Evolutionary conservation across 2,113 vertebrate species (phyloP).

Genomic region (Dryoscopus gambensis): DNA sequence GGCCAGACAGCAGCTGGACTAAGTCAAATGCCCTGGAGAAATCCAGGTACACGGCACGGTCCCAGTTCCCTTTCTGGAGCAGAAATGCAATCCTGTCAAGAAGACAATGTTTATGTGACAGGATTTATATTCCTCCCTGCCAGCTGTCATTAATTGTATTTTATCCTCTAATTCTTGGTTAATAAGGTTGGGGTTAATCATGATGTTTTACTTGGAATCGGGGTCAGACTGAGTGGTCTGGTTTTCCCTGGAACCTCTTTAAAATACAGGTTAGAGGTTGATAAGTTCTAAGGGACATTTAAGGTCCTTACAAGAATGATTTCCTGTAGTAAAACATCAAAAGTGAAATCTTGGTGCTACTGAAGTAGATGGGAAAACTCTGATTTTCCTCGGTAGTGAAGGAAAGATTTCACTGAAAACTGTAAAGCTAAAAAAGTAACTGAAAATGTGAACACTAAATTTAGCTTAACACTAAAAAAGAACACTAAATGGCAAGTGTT

Average conservation of each 20-base stretch:
- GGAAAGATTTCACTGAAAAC: background rate
- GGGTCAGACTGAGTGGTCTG: background rate
- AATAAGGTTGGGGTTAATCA: background rate
- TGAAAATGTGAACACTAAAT: background rate
- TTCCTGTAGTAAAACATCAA: background rate
- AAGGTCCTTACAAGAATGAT: background rate
- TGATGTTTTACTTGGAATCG: background rate
- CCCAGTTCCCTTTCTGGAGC: background rate
- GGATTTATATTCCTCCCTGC: background rate
- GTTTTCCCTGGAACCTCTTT: background rate
- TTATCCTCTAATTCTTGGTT: background rate
- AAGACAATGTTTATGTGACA: background rate
- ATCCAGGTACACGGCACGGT: background rate
- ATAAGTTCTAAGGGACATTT: background rate
- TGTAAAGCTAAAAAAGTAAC: background rate
- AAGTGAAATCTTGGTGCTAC: background rate
- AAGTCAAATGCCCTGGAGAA: background rate
- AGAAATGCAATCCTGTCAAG: background rate
- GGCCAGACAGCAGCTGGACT: background rate
- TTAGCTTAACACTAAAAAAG: constrained; percentile 9
- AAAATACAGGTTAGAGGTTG: background rate
- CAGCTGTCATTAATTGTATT: background rate
- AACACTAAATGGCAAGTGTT: background rate
- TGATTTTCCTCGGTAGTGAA: background rate
- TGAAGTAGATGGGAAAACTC: background rate